Base-by-base conservation (phyloP, 2,797 vertebrate species). In the Psittacula derbiana region DNA sequence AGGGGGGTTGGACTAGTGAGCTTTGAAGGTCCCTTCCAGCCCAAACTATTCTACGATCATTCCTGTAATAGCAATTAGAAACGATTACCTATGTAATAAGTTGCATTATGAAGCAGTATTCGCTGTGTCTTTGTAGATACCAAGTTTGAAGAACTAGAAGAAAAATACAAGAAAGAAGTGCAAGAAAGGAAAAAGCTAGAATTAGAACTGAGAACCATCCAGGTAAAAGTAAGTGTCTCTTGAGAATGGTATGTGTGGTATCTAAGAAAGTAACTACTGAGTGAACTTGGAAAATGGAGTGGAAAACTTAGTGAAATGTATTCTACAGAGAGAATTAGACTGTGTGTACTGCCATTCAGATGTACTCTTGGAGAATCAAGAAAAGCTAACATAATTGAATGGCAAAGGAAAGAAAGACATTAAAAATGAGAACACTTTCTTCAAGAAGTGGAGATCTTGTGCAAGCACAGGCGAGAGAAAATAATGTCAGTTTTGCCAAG, bases 171-270 rank as follows among this genome's bases (percentile, higher is more conserved):
- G 92, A 98, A 98, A 92, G 99, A 99, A 96, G 97, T 98, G 86
- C 98, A 99, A 97, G 99, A 99, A 96, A 98, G 98, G 70, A 99
- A 98, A 96, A 98, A 97, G 66, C 92, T 99, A 28, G 99, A 99
- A 91, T 96, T 97, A 60, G 99, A 99, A 91, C 88, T 99, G 49
- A 99, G 98, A 97, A 88, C 97, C 8, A 86, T 98, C 33, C 98
- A 99, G 62, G 96, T 98, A 86, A 99, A 99, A 94, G 98, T 99
- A 94, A 97, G 98, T 57, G 44, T 67, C 6, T 72, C 49, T 80
- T 89, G 20, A 33, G 38, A 91, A 53, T 55, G 43, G 6, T n/a
- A 33, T 49, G 2, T 53, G 11, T 65, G 36, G 4, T 73, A 47
- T 8, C 18, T 69, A 30, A 86, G 43, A 47, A 79, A 70, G 13